These are phyloP conservation scores for Epinephelus cyanopodus DNA, from an alignment of 2,113 vertebrate species.

Conservation along the genomic window DNA sequence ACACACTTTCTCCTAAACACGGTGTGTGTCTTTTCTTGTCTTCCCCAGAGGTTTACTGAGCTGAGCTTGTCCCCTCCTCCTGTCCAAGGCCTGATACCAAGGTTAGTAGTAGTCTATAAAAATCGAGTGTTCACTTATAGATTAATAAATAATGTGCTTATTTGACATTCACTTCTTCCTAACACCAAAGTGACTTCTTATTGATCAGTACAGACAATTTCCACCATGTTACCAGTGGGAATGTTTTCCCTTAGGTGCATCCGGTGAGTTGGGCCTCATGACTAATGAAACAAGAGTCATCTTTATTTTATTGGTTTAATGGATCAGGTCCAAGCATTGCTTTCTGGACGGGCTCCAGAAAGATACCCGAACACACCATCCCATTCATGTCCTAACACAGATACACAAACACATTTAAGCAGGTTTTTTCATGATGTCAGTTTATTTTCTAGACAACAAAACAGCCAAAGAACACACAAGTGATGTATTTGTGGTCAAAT, in stretches of 20 bases:
- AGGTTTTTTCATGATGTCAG: no score
- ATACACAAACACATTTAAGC: no score
- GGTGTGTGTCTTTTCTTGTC: constrained; percentile 9
- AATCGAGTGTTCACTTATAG: constrained; percentile 16
- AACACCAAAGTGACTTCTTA: constrained; percentile 1
- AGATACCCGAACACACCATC: not conserved
- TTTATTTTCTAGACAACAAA: no score
- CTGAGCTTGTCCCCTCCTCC: constrained; percentile 88
- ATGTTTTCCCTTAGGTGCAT: constrained; percentile 34
- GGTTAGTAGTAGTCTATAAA: constrained; percentile 82
- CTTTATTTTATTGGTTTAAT: constrained; percentile 77
- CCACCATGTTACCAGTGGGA: constrained; percentile 7
- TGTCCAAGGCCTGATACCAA: constrained; percentile 86
- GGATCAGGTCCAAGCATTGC: constrained; percentile 47
- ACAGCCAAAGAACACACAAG: no score
- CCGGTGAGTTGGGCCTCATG: constrained; percentile 38
- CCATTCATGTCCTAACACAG: no score
- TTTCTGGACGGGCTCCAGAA: constrained; percentile 38
- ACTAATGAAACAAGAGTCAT: constrained; percentile 65
- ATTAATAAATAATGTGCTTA: constrained; percentile 18
- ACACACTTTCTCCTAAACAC: not conserved
- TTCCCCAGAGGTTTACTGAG: constrained; percentile 90
- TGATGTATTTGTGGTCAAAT: not conserved
- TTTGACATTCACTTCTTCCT: not conserved
- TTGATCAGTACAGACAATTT: constrained; percentile 33